Evolutionary conservation across 2,113 vertebrate species (phyloP).

Genomic region (Semnornis frantzii): DNA sequence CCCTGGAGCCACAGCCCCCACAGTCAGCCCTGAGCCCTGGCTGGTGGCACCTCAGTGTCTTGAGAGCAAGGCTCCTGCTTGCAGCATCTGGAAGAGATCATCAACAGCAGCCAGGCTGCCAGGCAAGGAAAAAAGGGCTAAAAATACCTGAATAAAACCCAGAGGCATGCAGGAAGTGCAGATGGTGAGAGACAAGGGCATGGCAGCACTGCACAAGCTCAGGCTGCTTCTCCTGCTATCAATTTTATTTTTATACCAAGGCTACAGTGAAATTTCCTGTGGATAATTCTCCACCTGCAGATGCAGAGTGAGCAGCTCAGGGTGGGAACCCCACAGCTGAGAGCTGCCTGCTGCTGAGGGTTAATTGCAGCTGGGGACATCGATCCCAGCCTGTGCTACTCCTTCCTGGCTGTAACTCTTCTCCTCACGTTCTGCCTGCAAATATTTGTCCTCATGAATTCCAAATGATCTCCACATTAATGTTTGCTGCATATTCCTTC

Average conservation of each 20-base stretch:
- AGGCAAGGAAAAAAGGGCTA: neutral
- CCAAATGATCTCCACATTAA: neutral
- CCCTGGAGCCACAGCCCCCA: neutral
- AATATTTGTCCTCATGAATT: neutral
- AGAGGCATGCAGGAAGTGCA: neutral
- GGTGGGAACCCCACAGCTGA: too few species aligned
- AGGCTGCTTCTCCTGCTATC: neutral
- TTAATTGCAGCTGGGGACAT: neutral
- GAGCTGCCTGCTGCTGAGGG: neutral
- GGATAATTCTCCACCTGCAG: neutral
- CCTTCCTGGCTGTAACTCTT: accelerated
- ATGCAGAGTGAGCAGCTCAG: neutral
- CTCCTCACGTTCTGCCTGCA: accelerated
- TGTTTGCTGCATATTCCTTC: neutral
- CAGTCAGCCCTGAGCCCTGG: neutral
- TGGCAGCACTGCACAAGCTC: neutral
- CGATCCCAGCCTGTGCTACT: neutral
- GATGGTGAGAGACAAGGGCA: conserved; percentile 41
- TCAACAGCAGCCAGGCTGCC: neutral
- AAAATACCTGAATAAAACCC: conserved; percentile 19
- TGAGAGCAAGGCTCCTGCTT: neutral
- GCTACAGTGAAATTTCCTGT: neutral
- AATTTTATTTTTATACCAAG: conserved; percentile 2
- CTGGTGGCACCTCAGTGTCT: neutral
- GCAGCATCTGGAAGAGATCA: neutral